Base-by-base conservation (phyloP, 2,797 vertebrate species). In the Xiphophorus birchmanni region DNA sequence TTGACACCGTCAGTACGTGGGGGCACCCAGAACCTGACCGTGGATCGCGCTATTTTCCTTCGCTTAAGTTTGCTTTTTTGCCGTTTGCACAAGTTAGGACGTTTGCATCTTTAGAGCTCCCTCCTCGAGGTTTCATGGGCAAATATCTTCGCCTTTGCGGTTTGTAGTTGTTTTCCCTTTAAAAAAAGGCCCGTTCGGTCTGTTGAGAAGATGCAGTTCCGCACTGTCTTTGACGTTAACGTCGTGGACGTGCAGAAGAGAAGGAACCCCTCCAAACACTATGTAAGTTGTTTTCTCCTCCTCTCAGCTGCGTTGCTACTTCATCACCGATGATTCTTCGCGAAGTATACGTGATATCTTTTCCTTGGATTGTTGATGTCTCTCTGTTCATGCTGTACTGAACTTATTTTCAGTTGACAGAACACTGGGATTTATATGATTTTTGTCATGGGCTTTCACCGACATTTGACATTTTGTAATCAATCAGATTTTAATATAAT, bases 201-300 rank as follows among this genome's bases (percentile, higher is more conserved):
- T 78, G 79, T 83, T 7, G 42, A 45, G 40, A 94, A 94, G 93
- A 97, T 98, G 97, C 96, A 97, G 87, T 95, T 97, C 86, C 96
- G 95, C 76, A 96, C 95, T 60, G 96, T 97, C 85, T 92, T 96
- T 71, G 97, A 97, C 87, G 97, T 97, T 42, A 96, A 96, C 50
- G 97, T 98, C 82, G 96, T 97, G 96, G 97, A 97, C 90, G 97
- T 98, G 92, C 95, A 97, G 95, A 98, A 98, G 94, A 96, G 97
- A 83, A 95, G 97, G 90, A 98, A 95, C 90, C 97, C 97, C 47
- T 98, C 97, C 87, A 98, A 98, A 89, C 97, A 98, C 89, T 98
- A 98, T 80, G 97, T 98, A 92, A 98, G 97, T 97, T 85, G 5
- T 26, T 10, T 67, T 40, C 0, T 71, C 1, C 0, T 65, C 26